phyloP scores from a whole-genome alignment of 1,140 invertebrate genomes.

The Belonocnema kinseyi region DNA sequence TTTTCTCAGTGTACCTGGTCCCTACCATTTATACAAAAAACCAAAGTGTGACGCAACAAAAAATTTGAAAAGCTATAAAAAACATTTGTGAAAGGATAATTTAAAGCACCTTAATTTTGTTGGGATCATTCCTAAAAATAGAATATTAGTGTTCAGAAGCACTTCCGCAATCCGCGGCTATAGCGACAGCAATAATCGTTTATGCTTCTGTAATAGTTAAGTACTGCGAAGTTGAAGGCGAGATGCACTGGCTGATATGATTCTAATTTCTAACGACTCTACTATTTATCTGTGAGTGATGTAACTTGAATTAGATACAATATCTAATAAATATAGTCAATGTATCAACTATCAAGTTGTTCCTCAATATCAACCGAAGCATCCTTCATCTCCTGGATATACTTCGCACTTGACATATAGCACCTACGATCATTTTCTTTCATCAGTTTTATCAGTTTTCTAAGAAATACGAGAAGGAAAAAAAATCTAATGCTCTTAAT shows the following conservation, averaged over 20 bases:
- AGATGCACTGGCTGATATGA: slow-evolving; percentile 17
- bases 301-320: slow-evolving; percentile 8
- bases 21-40: neutral
- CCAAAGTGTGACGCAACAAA: neutral
- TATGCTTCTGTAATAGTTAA: slow-evolving; percentile 6
- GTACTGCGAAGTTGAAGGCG: slow-evolving; percentile 24
- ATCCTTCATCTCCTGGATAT: slow-evolving; percentile 26
- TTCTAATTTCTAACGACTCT: neutral
- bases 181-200: slow-evolving; percentile 10
- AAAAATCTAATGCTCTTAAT: neutral
- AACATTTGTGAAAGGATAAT: neutral
- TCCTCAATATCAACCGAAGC: slow-evolving; percentile 7
- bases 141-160: slow-evolving; percentile 8
- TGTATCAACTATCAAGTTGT: slow-evolving; percentile 9
- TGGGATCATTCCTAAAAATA: slow-evolving; percentile 41
- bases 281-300: slow-evolving; percentile 18
- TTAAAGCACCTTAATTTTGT: neutral
- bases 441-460: neutral
- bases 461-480: neutral
- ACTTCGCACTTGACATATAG: slow-evolving; percentile 25
- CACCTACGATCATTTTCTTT: slow-evolving; percentile 3
- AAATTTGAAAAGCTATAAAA: no score
- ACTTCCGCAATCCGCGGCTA: neutral
- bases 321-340: slow-evolving; percentile 20
- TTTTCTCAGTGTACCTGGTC: no score